These are phyloP conservation scores for Arion vulgaris DNA, from an alignment of 1,140 invertebrate species.

Conservation along the genomic window DNA sequence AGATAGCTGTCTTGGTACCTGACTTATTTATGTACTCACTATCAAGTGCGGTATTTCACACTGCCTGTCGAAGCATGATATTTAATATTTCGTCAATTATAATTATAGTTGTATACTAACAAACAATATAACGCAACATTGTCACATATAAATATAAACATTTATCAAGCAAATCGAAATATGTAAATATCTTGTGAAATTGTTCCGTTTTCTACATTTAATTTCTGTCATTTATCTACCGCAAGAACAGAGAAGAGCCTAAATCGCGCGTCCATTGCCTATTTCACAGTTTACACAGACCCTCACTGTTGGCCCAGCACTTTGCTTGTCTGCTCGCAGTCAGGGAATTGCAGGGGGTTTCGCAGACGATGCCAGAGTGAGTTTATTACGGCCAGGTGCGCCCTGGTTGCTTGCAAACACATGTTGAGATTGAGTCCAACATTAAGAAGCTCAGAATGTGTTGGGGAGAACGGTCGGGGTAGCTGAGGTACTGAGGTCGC, in stretches of 20 bases:
- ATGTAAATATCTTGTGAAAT: too few relatives aligned
- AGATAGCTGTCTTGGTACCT: not conserved
- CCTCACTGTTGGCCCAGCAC: conserved; percentile 10
- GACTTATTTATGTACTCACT: not conserved
- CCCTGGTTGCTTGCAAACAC: conserved; percentile 11
- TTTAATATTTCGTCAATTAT: too few relatives aligned
- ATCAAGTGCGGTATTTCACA: not conserved
- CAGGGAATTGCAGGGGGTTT: not conserved
- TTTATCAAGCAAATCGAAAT: too few relatives aligned
- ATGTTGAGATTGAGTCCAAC: not conserved
- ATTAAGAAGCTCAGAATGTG: not conserved
- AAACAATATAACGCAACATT: too few relatives aligned
- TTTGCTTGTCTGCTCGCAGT: not conserved
- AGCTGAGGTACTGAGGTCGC: not conserved
- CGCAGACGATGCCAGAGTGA: conserved; percentile 18
- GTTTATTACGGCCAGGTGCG: conserved; percentile 21
- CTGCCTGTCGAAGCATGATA: too few relatives aligned
- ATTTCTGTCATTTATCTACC: too few relatives aligned
- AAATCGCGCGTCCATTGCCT: not conserved
- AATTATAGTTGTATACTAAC: too few relatives aligned
- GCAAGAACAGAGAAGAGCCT: not conserved
- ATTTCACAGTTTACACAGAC: conserved; percentile 31
- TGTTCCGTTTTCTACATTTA: too few relatives aligned
- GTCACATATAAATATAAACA: too few relatives aligned
- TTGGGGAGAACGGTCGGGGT: not conserved